These are phyloP conservation scores for Erythrocercus mccallii DNA, from an alignment of 2,113 vertebrate genomes.

Conservation along the genomic window DNA sequence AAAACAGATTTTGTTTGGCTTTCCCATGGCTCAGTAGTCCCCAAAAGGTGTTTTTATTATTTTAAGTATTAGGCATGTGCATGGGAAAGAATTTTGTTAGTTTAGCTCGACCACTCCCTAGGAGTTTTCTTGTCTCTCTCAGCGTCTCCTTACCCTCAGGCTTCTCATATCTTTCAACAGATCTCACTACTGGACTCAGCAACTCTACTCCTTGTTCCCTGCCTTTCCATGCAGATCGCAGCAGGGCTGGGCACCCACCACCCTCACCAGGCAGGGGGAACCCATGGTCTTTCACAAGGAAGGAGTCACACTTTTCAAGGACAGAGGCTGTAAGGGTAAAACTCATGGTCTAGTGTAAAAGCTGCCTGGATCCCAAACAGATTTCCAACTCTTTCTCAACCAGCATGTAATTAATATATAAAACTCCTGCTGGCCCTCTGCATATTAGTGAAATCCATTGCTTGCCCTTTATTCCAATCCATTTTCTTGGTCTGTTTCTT, in stretches of 20 bases:
- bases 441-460: not conserved
- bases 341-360: not conserved
- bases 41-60: slow-evolving; percentile 62
- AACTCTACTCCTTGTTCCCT: not conserved
- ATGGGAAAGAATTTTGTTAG: slow-evolving; percentile 68
- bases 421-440: not conserved
- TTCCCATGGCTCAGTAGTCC: slow-evolving; percentile 53
- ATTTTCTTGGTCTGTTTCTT: not conserved
- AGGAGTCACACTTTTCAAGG: not conserved
- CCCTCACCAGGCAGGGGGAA: not conserved
- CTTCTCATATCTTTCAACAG: slow-evolving; percentile 42
- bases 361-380: not conserved
- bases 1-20: slow-evolving; percentile 53
- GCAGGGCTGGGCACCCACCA: not conserved
- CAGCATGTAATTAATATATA: not conserved
- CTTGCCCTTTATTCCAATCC: not conserved
- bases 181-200: slow-evolving; percentile 29
- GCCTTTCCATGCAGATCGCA: not conserved
- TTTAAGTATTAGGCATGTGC: slow-evolving; percentile 59
- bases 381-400: not conserved
- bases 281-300: not conserved
- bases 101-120: slow-evolving; percentile 55
- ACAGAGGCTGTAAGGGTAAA: not conserved
- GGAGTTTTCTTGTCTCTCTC: slow-evolving; percentile 52
- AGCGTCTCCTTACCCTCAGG: slow-evolving; percentile 35